These are phyloP conservation scores for Morelia viridis DNA, from an alignment of 2,797 vertebrate species.

Conservation along the genomic window DNA sequence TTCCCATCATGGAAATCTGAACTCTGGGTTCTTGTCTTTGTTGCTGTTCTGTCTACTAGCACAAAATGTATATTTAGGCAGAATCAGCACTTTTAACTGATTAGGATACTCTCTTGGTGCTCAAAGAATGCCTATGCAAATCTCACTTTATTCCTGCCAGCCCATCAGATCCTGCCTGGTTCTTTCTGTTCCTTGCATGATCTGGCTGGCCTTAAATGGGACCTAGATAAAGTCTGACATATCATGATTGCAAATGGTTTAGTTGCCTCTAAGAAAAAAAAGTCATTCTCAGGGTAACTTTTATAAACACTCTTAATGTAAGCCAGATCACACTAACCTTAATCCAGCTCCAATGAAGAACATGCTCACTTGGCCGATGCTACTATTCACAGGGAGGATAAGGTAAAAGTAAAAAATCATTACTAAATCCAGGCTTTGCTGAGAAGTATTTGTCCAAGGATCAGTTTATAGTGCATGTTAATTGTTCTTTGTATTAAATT, in stretches of 20 bases:
- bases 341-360: neutral
- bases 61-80: neutral
- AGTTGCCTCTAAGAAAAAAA: neutral
- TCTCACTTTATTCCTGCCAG: neutral
- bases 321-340: neutral
- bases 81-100: neutral
- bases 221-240: neutral
- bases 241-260: neutral
- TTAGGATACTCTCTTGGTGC: neutral
- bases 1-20: conserved; percentile 31
- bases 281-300: neutral
- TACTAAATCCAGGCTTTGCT: neutral
- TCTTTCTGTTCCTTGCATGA: neutral
- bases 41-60: conserved; percentile 6
- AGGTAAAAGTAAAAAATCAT: neutral
- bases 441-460: neutral
- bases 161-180: neutral
- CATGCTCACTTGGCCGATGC: neutral
- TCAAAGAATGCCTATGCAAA: neutral
- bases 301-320: neutral
- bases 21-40: conserved; percentile 29
- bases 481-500: neutral
- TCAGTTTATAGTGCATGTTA: neutral
- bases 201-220: neutral
- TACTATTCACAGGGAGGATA: neutral